Evolutionary conservation across 2,797 vertebrate species (phyloP), one percentile per base, ranked within the genome.

Genomic region (Paratrypauchen microcephalus): DNA sequence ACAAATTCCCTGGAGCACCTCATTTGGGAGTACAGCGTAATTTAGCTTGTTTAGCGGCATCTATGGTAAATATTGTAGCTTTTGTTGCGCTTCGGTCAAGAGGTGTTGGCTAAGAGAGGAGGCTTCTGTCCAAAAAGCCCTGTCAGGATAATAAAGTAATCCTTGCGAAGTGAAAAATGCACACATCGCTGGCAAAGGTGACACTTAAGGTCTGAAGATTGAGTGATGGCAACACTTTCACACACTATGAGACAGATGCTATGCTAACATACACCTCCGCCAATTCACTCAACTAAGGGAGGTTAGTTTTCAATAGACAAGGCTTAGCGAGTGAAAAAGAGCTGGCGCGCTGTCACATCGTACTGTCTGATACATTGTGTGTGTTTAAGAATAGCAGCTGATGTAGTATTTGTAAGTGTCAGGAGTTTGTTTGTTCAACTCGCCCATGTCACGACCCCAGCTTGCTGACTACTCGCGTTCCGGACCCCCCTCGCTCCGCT

Each of bases 391-490:
- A 95, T 94, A 88, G 81, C 82, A 67, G 82, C 78, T 65, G 32
- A 68, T 82, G 84, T 95, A 88, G 84, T 95, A 88, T 89, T 90
- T 90, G 88, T 84, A 89, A 88, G 88, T 90, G 89, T 91, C 89
- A 90, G 90, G 90, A 77, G 88, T 91, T 91, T 90, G 89, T 91
- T 92, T 91, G 90, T 92, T 88, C 88, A 83, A 91, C 87, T 78
- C 89, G 79, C 79, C 77, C 87, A 88, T 92, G 92, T 92, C 91
- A 92, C 81, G 89, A 93, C 91, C 90, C 88, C 86, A 80, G 90
- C 89, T 90, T 94, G 93, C 95, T 94, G 92, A 94, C 92, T 92
- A 84, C 91, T 95, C 92, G 81, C 94, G 93, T 95, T 95, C 92
- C 90, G 88, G 88, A 88, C 83, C 73, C 69, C 82, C 21, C 45